Conservation (phyloP, 2,888 invertebrate species). For the Mesoligia furuncula region DNA sequence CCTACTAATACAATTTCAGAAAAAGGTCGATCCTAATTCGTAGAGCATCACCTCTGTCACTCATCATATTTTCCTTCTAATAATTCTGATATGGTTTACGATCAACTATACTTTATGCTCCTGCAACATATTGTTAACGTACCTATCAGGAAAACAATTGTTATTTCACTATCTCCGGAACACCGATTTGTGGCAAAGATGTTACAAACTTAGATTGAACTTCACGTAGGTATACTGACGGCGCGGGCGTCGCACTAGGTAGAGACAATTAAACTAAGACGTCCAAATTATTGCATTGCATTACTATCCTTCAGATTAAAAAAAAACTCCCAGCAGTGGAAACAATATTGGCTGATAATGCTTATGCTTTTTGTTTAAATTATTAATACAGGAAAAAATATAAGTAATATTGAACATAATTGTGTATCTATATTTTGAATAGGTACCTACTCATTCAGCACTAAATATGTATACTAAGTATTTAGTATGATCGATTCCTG, state of each 20-base stretch:
- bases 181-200: slow-evolving; percentile 30
- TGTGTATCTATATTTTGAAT: background rate
- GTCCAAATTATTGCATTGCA: background rate
- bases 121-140: background rate
- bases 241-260: slow-evolving; percentile 1
- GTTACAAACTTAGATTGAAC: slow-evolving; percentile 52
- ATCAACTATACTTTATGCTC: background rate
- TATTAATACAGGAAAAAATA: background rate
- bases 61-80: background rate
- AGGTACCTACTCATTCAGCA: background rate
- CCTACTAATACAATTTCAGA: background rate
- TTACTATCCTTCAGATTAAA: background rate
- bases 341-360: background rate
- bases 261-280: slow-evolving; percentile 21
- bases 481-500: background rate
- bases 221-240: slow-evolving; percentile 22
- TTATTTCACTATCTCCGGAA: slow-evolving; percentile 12
- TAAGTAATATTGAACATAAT: too few relatives aligned
- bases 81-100: background rate
- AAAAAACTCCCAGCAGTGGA: background rate
- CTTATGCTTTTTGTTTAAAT: background rate
- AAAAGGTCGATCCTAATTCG: background rate
- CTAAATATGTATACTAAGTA: background rate
- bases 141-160: slow-evolving; percentile 31
- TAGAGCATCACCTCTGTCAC: background rate